Conservation (phyloP, 1,140 invertebrate genomes). For the Drosophila chauvacae region DNA sequence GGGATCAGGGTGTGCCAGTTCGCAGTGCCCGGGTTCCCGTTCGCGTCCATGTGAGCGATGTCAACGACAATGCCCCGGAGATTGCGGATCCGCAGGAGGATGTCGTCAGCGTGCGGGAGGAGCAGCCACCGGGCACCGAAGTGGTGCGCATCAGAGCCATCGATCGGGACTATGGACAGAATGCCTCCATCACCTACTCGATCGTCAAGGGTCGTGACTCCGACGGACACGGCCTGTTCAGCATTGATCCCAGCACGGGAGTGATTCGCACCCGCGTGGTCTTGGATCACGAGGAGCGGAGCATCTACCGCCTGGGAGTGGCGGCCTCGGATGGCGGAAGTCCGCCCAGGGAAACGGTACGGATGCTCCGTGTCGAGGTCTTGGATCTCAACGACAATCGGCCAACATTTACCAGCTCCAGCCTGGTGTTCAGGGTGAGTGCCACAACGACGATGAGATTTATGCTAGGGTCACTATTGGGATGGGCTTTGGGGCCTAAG, state of each 20-base stretch:
- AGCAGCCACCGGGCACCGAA: slow-evolving; percentile 93
- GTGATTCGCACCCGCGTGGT: slow-evolving; percentile 94
- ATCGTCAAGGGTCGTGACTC: slow-evolving; percentile 93
- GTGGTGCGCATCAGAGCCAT: slow-evolving; percentile 93
- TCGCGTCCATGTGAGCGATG: slow-evolving; percentile 91
- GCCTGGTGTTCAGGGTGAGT: slow-evolving; percentile 93
- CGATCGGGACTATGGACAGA: slow-evolving; percentile 94
- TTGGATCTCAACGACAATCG: slow-evolving; percentile 95
- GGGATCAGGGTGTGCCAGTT: slow-evolving; percentile 92
- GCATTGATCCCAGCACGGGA: slow-evolving; percentile 93
- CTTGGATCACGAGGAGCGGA: slow-evolving; percentile 95
- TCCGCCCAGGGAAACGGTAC: slow-evolving; percentile 92
- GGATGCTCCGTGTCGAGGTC: slow-evolving; percentile 93
- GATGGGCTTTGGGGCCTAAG: slow-evolving; percentile 1
- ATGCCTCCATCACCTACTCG: slow-evolving; percentile 94
- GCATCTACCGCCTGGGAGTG: slow-evolving; percentile 93
- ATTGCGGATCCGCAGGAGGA: slow-evolving; percentile 95
- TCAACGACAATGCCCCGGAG: slow-evolving; percentile 96
- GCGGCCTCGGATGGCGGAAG: slow-evolving; percentile 94
- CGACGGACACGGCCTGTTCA: slow-evolving; percentile 93
- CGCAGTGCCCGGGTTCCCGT: slow-evolving; percentile 90
- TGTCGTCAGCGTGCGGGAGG: slow-evolving; percentile 94
- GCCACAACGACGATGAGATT: slow-evolving; percentile 24
- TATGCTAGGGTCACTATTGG: slow-evolving; percentile 54
- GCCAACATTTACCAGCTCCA: slow-evolving; percentile 95